phyloP scores from a whole-genome alignment of 1,140 invertebrate species.

The Eriosoma lanigerum region DNA sequence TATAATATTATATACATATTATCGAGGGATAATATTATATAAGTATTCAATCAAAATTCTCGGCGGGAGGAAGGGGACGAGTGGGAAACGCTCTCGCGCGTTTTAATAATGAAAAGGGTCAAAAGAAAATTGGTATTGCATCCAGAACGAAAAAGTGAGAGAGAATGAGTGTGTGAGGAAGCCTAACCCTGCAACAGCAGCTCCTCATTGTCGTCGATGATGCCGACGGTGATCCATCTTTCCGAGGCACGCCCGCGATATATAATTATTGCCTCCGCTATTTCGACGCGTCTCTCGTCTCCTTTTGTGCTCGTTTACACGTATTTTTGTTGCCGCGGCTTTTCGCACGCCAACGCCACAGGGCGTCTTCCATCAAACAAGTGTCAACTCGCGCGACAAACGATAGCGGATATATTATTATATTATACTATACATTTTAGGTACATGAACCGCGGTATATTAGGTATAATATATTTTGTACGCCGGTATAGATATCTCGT shows the following conservation, averaged over 20 bases:
- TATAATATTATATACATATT: too few species aligned
- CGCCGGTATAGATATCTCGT: too few species aligned
- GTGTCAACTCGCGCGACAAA: slow-evolving; percentile 22
- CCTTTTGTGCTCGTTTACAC: slow-evolving; percentile 40
- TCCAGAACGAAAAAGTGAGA: slow-evolving; percentile 13
- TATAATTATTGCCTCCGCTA: slow-evolving; percentile 39
- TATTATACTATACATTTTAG: background rate
- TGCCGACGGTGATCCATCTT: slow-evolving; percentile 40
- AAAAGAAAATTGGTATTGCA: slow-evolving; percentile 51
- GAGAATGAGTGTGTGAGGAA: background rate
- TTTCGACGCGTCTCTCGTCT: background rate
- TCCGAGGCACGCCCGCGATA: slow-evolving; percentile 2
- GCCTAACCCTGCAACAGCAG: background rate
- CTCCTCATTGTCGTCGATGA: background rate
- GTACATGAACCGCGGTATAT: background rate
- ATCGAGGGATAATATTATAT: too few species aligned
- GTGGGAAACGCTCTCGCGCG: slow-evolving; percentile 33
- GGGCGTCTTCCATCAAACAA: slow-evolving; percentile 44
- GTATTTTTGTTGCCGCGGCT: slow-evolving; percentile 13
- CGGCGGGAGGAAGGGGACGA: slow-evolving; percentile 32
- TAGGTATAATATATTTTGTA: too few species aligned
- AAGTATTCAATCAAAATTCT: slow-evolving; percentile 52
- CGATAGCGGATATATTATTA: background rate
- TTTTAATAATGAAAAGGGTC: slow-evolving; percentile 51
- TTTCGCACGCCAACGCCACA: background rate